These are phyloP conservation scores for Trematomus bernacchii DNA, from an alignment of 2,797 vertebrate species.

Conservation along the genomic window DNA sequence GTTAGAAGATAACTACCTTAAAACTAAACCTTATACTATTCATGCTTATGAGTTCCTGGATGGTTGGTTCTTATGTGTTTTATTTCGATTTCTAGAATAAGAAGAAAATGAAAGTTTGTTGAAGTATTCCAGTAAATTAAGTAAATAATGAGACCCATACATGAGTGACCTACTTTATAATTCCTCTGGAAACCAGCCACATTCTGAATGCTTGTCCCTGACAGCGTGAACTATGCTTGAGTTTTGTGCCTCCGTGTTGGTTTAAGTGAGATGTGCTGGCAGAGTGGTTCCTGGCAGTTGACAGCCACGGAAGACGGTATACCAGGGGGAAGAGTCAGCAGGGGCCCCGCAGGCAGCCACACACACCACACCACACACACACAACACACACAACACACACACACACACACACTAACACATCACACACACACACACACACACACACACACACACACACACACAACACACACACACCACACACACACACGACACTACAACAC, in stretches of 20 bases:
- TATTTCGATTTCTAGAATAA: not conserved
- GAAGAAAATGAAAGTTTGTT: not conserved
- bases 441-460: no score
- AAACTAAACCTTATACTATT: not conserved
- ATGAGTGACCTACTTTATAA: not conserved
- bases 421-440: not conserved
- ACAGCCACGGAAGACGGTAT: slow-evolving; percentile 53
- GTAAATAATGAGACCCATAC: not conserved
- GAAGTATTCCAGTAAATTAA: not conserved
- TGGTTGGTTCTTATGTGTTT: not conserved
- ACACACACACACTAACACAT: slow-evolving; percentile 1
- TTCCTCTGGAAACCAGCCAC: slow-evolving; percentile 6
- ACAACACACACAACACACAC: not conserved
- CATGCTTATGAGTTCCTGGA: not conserved
- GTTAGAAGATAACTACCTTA: not conserved
- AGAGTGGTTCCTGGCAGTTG: slow-evolving; percentile 50
- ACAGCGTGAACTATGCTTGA: not conserved
- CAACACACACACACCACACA: no score
- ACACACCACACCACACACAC: not conserved
- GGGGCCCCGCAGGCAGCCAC: slow-evolving; percentile 60
- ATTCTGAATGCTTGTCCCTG: not conserved
- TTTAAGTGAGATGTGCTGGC: slow-evolving; percentile 64
- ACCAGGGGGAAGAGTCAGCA: slow-evolving; percentile 48
- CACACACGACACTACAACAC: no score
- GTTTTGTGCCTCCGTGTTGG: slow-evolving; percentile 6